phyloP scores from a whole-genome alignment of 2,797 vertebrate genomes.

The Schizopygopsis malacanthus region DNA sequence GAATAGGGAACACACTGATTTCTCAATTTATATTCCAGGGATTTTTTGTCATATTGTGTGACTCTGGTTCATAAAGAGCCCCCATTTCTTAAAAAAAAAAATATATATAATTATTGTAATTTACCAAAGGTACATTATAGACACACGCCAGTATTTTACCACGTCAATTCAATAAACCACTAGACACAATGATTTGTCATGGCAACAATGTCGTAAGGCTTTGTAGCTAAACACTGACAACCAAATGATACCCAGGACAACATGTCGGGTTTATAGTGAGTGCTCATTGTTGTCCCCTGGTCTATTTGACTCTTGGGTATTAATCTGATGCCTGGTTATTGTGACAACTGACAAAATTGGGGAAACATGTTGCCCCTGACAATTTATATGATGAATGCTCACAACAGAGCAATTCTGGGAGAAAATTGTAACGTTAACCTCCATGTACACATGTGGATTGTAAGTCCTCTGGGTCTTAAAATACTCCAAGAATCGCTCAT shows the following conservation, averaged over 20 bases:
- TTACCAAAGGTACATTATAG: not conserved
- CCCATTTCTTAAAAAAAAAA: not conserved
- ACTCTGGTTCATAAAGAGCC: not conserved
- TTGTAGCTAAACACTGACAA: not conserved
- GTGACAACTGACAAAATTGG: not conserved
- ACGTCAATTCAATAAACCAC: not conserved
- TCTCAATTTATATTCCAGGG: slow-evolving; percentile 53
- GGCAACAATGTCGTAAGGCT: not conserved
- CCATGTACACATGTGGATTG: not conserved
- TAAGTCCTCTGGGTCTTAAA: not conserved
- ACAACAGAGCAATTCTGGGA: slow-evolving; percentile 3
- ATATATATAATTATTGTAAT: not conserved
- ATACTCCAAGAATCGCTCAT: not conserved
- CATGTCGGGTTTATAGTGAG: not conserved
- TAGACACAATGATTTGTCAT: not conserved
- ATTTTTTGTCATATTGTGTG: slow-evolving; percentile 49
- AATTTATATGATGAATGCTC: not conserved
- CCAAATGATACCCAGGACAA: slow-evolving; percentile 12
- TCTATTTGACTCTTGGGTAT: slow-evolving; percentile 7
- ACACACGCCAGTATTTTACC: not conserved
- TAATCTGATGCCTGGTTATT: not conserved
- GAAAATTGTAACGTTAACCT: not conserved
- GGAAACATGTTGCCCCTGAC: not conserved
- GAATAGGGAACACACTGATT: slow-evolving; percentile 68
- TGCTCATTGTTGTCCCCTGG: not conserved